These are phyloP conservation scores for Octodon degus DNA, from an alignment of 2,113 vertebrate genomes.

Conservation along the genomic window DNA sequence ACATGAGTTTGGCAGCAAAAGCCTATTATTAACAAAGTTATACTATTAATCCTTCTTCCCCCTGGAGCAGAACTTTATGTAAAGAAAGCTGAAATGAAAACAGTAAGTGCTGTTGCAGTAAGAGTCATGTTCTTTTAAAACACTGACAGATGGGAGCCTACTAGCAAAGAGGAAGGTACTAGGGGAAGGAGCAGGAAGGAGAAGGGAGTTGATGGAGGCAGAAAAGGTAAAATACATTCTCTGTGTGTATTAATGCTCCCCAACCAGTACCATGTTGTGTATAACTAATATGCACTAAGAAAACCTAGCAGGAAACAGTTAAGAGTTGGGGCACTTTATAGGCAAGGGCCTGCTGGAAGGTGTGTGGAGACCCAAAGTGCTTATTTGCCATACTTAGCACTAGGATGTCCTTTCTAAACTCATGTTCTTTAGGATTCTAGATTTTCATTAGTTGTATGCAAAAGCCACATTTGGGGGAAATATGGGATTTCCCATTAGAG, in stretches of 20 bases:
- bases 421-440: neutral
- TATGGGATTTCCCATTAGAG: neutral
- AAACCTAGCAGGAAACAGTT: neutral
- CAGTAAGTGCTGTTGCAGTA: neutral
- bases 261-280: neutral
- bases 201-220: neutral
- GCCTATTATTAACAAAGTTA: neutral
- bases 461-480: neutral
- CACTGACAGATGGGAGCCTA: neutral
- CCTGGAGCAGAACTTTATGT: neutral
- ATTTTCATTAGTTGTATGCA: conserved; percentile 27
- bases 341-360: neutral
- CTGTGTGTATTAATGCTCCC: neutral
- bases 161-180: neutral
- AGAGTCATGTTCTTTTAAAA: neutral
- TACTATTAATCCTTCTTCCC: neutral
- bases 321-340: neutral
- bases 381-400: neutral
- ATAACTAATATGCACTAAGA: neutral
- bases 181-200: neutral
- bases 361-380: neutral
- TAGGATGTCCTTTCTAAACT: conserved; percentile 6
- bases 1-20: neutral
- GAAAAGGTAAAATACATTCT: neutral
- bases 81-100: conserved; percentile 24